These are phyloP conservation scores for Asobara japonica DNA, from an alignment of 1,140 invertebrate species.

Conservation along the genomic window DNA sequence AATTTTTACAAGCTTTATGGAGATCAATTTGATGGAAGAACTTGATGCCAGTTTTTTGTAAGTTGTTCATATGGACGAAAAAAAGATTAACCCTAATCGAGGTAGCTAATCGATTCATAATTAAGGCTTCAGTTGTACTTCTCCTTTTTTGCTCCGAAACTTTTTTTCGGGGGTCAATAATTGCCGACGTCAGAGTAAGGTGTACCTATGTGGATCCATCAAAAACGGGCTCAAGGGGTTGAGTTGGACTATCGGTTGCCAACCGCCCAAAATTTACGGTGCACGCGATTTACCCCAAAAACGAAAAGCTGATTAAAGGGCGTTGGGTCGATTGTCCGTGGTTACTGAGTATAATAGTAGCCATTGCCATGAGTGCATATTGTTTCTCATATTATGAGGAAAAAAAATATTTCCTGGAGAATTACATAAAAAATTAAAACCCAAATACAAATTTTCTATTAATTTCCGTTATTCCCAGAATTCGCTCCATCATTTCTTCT, in stretches of 20 bases:
- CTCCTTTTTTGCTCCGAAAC: not conserved
- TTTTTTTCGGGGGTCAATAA: conserved; percentile 15
- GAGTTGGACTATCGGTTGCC: conserved; percentile 1
- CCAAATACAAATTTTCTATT: too few relatives aligned
- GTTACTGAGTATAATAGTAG: conserved; percentile 40
- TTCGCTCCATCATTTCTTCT: too few relatives aligned
- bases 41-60: too few relatives aligned
- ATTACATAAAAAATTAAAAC: not conserved
- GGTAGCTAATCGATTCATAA: not conserved
- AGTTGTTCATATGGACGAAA: too few relatives aligned
- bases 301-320: conserved; percentile 46
- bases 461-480: too few relatives aligned
- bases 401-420: too few relatives aligned
- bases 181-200: conserved; percentile 10
- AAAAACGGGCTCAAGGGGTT: not conserved
- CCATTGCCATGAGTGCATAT: not conserved
- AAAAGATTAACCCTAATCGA: too few relatives aligned
- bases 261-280: conserved; percentile 5
- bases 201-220: conserved; percentile 18
- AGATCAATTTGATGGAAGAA: too few relatives aligned
- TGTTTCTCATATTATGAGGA: not conserved
- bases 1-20: too few relatives aligned
- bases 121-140: not conserved
- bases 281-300: conserved; percentile 39
- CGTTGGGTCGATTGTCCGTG: conserved; percentile 49